These are phyloP conservation scores for Malthinus flaveolus DNA, from an alignment of 2,888 invertebrate species.

Conservation along the genomic window DNA sequence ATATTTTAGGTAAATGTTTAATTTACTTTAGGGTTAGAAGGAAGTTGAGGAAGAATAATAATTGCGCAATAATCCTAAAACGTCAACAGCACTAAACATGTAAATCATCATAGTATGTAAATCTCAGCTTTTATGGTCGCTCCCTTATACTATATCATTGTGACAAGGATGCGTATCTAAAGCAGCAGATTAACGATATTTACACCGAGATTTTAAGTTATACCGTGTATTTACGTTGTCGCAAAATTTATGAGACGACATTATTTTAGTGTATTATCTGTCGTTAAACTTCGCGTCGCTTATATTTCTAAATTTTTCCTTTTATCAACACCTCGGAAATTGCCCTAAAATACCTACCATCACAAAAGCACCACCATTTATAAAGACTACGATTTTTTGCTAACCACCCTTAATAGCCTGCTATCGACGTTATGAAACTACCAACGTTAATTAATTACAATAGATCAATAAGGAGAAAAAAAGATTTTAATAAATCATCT, in stretches of 20 bases:
- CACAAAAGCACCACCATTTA: not conserved
- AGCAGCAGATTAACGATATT: conserved; percentile 29
- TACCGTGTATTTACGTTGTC: conserved; percentile 18
- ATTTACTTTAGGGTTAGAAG: conserved; percentile 14
- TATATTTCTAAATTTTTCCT: conserved; percentile 16
- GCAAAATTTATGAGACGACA: conserved; percentile 16
- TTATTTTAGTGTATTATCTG: conserved; percentile 21
- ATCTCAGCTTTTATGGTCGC: conserved; percentile 39
- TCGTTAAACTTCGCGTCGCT: conserved; percentile 10
- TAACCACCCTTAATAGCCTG: not conserved
- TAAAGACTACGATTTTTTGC: not conserved
- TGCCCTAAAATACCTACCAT: conserved; percentile 1
- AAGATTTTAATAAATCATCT: too few species aligned
- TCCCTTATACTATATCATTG: conserved; percentile 29
- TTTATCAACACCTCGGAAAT: conserved; percentile 4
- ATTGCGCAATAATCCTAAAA: conserved; percentile 40
- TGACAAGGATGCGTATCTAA: conserved; percentile 29
- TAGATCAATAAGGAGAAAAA: too few species aligned
- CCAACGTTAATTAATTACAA: too few species aligned
- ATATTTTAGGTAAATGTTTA: conserved; percentile 18
- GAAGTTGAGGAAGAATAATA: conserved; percentile 29
- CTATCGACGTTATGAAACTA: too few species aligned
- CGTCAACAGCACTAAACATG: conserved; percentile 43
- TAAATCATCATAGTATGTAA: conserved; percentile 43
- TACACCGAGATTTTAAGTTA: conserved; percentile 29